A percentile compares a stretch with the other conserved stretches of the same genome.
Evolutionary conservation across 2,888 invertebrate species (phyloP).

Genomic region (Allolobophora icterica): DNA sequence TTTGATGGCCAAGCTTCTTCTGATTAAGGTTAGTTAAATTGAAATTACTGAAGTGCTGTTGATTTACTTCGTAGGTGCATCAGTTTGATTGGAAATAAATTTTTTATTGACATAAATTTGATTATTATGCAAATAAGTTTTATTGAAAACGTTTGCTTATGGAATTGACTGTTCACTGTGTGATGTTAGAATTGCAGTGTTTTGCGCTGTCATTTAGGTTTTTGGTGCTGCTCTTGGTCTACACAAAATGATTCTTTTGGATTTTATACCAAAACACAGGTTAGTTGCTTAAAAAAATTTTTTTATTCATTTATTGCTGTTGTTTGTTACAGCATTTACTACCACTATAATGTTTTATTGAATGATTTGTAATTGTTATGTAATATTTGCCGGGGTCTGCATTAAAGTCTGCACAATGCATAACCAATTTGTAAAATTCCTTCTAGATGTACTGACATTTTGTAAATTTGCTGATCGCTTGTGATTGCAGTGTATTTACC

Average conservation of each 20-base stretch:
- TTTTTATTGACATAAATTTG: not conserved
- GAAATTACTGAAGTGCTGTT: not conserved
- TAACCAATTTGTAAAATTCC: not conserved
- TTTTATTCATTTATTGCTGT: not conserved
- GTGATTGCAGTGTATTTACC: not conserved
- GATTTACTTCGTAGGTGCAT: not conserved
- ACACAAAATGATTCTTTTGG: conserved; percentile 57
- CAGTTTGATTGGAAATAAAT: not conserved
- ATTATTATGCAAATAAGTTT: not conserved
- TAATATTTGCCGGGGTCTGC: not conserved
- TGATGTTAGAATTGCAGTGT: not conserved
- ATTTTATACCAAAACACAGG: conserved; percentile 60
- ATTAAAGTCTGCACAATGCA: not conserved
- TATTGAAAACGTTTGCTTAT: not conserved
- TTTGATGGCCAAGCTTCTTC: not conserved
- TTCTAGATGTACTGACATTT: not conserved
- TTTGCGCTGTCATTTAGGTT: not conserved
- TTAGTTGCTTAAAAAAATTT: conserved; percentile 50
- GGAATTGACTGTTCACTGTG: not conserved
- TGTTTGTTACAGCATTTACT: not conserved
- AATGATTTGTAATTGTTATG: not conserved
- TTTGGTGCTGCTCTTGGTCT: conserved; percentile 57
- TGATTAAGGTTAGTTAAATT: not conserved
- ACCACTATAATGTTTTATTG: no score
- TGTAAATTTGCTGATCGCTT: not conserved